Base-by-base conservation (phyloP, 2,797 vertebrate genomes). In the Glyptemys insculpta region DNA sequence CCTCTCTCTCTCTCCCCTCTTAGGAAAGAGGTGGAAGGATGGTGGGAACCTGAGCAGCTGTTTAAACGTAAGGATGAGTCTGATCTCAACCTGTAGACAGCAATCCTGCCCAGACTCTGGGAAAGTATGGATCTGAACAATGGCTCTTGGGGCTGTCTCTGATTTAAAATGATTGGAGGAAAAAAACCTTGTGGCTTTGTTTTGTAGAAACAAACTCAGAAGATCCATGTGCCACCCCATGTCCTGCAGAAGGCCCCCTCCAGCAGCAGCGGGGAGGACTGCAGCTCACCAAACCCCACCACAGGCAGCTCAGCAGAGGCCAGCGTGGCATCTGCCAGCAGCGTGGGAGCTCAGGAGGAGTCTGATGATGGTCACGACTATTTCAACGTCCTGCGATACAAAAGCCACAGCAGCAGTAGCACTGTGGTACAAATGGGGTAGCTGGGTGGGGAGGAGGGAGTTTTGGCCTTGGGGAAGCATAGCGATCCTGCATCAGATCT, bases 321-420 rank as follows among this genome's bases (percentile, higher is more conserved):
- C 59, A 6, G 10, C 18, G 4, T 31, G 62, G 19, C 5, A 12
- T 29, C 56, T 62, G 31, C 57, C 52, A 0, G 2, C 3, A 31
- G 54, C 2, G 15, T 4, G 16, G 29, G 31, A 1, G 2, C 15
- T 56, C 56, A 53, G 52, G 82, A 86, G 3, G n/a, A 47, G 8
- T 12, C 15, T 19, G 50, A 21, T 34, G 37, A 4, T 2, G 14
- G 74, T 12, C 21, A 34, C 1, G 59, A 87, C 23, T 81, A 85
- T 54, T 87, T 92, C 23, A n/a, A 82, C 19, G 19, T 76, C 68
- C 54, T 84, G 11, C 9, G 3, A 23, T 88, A 78, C 41, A 81
- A 79, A 93, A 62, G 44, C 11, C 50, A 68, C 1, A 44, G 34
- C 7, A 86, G 56, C 1, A 0, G 23, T 37, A 86, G 49, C 10